Base-by-base conservation (phyloP, 2,888 invertebrate genomes). In the Drosophila fungiperda region DNA sequence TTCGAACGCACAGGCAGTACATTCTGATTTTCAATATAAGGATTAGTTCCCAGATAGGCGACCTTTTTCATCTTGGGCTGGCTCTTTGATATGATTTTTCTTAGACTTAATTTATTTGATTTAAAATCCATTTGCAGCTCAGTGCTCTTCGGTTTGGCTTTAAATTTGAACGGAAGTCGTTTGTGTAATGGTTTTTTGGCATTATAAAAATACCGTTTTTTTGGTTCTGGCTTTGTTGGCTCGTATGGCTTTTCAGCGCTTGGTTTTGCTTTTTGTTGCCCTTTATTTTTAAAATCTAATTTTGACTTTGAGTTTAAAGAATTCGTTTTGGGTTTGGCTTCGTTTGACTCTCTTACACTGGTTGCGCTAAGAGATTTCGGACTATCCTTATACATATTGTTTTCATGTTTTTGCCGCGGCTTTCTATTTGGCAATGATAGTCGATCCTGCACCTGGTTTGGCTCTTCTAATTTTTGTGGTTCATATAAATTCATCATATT, bases 21-120 rank as follows among this genome's bases (percentile, higher is more conserved):
- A 7, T 29, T 36, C 0, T 12, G 17, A 11, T 67, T n/a, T 29
- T 11, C 9, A 0, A 15, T 1, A 12, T 66, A 84, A 1, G 82
- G 84, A 71, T 71, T 50, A 1, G 2, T 4, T 1, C 82, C 81
- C 3, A 32, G 66, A n/a, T 67, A 78, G 15, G 49, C 59, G 1
- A 74, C 72, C 4, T 5, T 8, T 8, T 48, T 45, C n/a, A 66
- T 48, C 17, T 38, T 68, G 0, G 49, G 26, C 20, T 58, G 45
- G 0, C 54, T 57, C 11, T 32, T 65, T 0, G 66, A 62, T 63
- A 74, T 32, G 12, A 69, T 20, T 7, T 55, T 57, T 0, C 23
- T 26, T 11, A 54, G 9, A 7, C 53, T 55, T 8, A 17, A 1
- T 23, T 53, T 32, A 1, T 26, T 45, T 17, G 62, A 2, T n/a